Evolutionary conservation across 92 coral and sea anemone species (phyloP), one percentile per base, ranked within the genome.

Genomic region (Epizoanthus scotinus): DNA sequence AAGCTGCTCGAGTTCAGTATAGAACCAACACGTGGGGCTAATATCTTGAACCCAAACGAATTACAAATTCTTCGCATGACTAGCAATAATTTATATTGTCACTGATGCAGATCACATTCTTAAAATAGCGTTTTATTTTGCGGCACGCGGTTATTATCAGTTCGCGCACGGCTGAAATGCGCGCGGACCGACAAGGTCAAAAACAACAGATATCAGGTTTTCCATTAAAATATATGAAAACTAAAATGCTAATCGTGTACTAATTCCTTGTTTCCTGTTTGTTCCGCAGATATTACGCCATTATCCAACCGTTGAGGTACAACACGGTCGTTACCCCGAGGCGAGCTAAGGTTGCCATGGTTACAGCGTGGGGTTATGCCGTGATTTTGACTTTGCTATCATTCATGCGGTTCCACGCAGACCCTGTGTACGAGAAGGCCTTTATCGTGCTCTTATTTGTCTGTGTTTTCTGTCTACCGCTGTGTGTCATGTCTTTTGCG

Each of bases 321-420:
- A 85, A 87, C 74, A 91, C 86, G 24, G 85, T 90, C 65, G 92
- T 92, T 14, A 92, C 97, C 24, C 88, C 91, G 26, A 87, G 85
- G 12, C 92, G 91, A 8, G 94, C 97, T 36, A 86, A 83, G 74
- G 78, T 72, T 38, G 84, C 97, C 53, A 92, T 92, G 49, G 89
- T 87, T 28, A 66, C 78, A 14, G 91, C 74, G 10, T 92, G 97
- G 97, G 78, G 87, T 27, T 63, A 87, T 9, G 73, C 97, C 13
- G 63, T 87, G 25, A 49, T 81, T 25, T 63, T 87, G 21, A 86
- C 94, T 40, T 88, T 87, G 7, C 72, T 87, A 8, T 82, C 94
- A 24, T 92, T 90, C 70, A 81, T 92, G 70, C 94, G 87, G 50
- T 92, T 81, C 78, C 91, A 81, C 63, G 56, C 82, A 7, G 72